These are phyloP conservation scores for Mamestra brassicae DNA, from an alignment of 2,888 invertebrate species.

Conservation along the genomic window DNA sequence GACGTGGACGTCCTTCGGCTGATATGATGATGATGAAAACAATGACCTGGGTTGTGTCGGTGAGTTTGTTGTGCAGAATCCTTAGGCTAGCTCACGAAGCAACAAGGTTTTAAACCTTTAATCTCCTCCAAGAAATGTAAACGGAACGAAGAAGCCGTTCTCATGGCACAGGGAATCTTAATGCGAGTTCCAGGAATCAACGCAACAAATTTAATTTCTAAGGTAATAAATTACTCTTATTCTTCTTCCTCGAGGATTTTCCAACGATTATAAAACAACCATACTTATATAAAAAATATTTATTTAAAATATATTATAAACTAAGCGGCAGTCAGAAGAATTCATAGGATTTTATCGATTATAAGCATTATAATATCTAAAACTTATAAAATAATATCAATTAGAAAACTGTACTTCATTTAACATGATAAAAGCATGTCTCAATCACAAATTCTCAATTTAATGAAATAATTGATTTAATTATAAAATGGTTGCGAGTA, in stretches of 20 bases:
- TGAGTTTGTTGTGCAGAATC: too few species aligned
- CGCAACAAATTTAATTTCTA: too few species aligned
- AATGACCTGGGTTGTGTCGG: too few species aligned
- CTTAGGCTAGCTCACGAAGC: too few species aligned
- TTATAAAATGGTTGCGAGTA: background rate
- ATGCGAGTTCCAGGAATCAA: too few species aligned
- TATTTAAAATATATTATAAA: background rate
- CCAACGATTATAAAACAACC: background rate
- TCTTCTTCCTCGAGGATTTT: background rate
- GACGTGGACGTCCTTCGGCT: too few species aligned
- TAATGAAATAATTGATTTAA: background rate
- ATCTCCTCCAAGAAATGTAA: too few species aligned
- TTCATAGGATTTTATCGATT: slow-evolving; percentile 17
- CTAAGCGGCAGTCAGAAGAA: slow-evolving; percentile 4
- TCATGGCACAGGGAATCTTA: too few species aligned
- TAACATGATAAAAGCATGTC: slow-evolving; percentile 11
- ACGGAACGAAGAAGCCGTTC: too few species aligned
- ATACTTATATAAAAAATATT: background rate
- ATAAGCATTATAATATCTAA: background rate
- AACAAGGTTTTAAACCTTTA: too few species aligned
- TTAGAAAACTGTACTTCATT: background rate
- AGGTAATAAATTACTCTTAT: too few species aligned
- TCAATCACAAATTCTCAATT: background rate
- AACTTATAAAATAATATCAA: slow-evolving; percentile 8
- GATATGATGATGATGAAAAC: too few species aligned